Percentiles rank a stretch among this genome's conserved stretches.
phyloP scores from a whole-genome alignment of 2,113 vertebrate genomes.

The Catharus minimus region DNA sequence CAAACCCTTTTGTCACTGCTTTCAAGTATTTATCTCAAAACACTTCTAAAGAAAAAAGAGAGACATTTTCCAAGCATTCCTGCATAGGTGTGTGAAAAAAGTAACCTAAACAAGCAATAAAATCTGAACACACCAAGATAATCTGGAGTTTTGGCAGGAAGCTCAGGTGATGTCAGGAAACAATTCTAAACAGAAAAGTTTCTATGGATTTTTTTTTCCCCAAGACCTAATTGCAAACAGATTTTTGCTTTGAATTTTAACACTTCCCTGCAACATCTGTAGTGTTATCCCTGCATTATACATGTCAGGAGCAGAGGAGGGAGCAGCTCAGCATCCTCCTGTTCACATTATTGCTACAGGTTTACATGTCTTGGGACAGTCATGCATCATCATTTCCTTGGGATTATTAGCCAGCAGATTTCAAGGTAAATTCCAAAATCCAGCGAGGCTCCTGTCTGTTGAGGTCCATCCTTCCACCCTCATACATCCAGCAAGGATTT shows the following conservation, averaged over 20 bases:
- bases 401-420: not conserved
- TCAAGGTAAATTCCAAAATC: not conserved
- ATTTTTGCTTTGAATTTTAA: not conserved
- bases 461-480: not conserved
- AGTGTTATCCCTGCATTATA: not conserved
- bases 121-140: not conserved
- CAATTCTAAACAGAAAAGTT: constrained; percentile 50
- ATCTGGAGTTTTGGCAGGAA: not conserved
- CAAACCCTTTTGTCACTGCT: not conserved
- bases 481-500: not conserved
- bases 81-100: not conserved
- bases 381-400: not conserved
- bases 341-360: accelerated
- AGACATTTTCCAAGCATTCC: not conserved
- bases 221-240: not conserved
- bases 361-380: not conserved
- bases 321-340: not conserved
- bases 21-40: not conserved
- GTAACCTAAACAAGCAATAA: not conserved
- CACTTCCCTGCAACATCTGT: not conserved
- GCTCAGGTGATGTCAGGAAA: constrained; percentile 23
- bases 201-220: constrained; percentile 5
- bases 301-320: not conserved
- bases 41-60: not conserved
- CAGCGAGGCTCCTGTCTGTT: accelerated